These are phyloP conservation scores for Macroramphosus scolopax DNA, from an alignment of 2,797 vertebrate genomes.

Conservation along the genomic window DNA sequence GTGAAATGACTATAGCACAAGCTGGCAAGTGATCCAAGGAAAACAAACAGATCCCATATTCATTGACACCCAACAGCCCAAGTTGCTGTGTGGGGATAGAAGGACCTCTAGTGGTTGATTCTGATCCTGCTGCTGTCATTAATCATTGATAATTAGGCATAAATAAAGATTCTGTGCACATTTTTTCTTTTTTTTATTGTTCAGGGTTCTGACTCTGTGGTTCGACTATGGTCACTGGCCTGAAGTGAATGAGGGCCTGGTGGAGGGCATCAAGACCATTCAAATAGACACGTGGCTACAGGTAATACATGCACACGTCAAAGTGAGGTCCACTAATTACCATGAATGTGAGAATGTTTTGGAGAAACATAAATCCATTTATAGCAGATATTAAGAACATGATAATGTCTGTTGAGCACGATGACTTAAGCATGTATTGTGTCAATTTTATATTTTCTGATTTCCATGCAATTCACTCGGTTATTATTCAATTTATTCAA, in stretches of 20 bases:
- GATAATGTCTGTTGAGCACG: too few species aligned
- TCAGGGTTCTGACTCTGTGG: conserved; percentile 96
- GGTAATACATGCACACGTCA: conserved; percentile 78
- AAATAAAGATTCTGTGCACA: not conserved
- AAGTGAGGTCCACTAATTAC: too few species aligned
- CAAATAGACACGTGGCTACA: conserved; percentile 99
- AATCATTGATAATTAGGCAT: not conserved
- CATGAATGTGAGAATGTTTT: too few species aligned
- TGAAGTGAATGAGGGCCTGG: conserved; percentile 95
- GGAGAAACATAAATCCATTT: too few species aligned
- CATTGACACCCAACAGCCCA: not conserved
- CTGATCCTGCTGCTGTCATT: not conserved
- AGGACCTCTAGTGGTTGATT: conserved; percentile 68
- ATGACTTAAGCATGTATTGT: too few species aligned
- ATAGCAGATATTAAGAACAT: too few species aligned
- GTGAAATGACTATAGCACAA: conserved; percentile 1
- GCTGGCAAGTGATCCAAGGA: not conserved
- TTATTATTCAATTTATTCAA: not conserved
- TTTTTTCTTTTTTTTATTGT: not conserved
- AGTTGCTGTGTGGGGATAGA: conserved; percentile 26
- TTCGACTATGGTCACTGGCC: conserved; percentile 99
- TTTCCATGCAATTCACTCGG: too few species aligned
- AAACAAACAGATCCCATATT: not conserved
- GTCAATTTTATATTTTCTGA: too few species aligned
- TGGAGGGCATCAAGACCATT: conserved; percentile 98